Conservation (phyloP, 2,888 invertebrate species). For the Tolmerus cingulatus region DNA sequence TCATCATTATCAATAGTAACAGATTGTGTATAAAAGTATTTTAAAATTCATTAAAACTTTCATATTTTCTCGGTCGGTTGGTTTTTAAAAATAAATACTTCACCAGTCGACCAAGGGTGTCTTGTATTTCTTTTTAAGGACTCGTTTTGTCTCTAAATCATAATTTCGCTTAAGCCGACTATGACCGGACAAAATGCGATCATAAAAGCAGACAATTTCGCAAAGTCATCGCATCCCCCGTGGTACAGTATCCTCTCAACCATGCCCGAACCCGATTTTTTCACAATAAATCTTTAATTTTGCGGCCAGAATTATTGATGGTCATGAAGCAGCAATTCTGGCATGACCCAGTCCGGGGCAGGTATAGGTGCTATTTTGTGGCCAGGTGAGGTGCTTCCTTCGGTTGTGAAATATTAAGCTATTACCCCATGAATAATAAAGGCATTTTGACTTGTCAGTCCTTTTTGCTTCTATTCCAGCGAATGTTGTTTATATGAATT, state of each 20-base stretch:
- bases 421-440: slow-evolving; percentile 29
- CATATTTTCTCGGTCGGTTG: background rate
- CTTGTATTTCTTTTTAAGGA: background rate
- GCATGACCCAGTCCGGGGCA: slow-evolving; percentile 2
- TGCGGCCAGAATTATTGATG: slow-evolving; percentile 44
- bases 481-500: slow-evolving; percentile 14
- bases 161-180: background rate
- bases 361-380: slow-evolving; percentile 15
- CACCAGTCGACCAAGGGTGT: background rate
- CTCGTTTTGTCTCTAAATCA: background rate
- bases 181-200: background rate
- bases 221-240: background rate
- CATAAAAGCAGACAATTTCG: background rate
- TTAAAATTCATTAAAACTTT: background rate
- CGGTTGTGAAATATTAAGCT: slow-evolving; percentile 23
- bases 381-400: slow-evolving; percentile 13
- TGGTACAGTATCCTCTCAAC: background rate
- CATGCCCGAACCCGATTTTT: background rate
- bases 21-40: background rate
- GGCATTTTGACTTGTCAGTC: background rate
- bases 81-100: background rate
- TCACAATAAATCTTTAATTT: slow-evolving; percentile 46
- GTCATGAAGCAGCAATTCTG: slow-evolving; percentile 42
- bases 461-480: background rate
- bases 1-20: background rate